These are phyloP conservation scores for Meandrina meandrites DNA, from an alignment of 92 coral and sea anemone genomes.

Conservation along the genomic window DNA sequence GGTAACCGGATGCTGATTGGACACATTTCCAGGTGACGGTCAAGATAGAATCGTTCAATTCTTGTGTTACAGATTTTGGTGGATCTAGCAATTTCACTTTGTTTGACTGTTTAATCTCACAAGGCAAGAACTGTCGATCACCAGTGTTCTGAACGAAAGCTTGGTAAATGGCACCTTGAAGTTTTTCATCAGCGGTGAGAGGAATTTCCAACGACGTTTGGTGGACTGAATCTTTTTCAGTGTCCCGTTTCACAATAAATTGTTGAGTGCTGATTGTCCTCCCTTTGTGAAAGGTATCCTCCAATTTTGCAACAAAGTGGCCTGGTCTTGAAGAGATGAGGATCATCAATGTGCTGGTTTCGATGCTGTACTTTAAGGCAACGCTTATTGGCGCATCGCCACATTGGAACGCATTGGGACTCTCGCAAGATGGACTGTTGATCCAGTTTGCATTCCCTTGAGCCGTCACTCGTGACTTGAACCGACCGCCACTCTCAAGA, in stretches of 20 bases:
- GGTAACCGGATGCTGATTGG: conserved; percentile 3
- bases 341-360: background rate
- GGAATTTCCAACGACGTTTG: background rate
- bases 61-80: conserved; percentile 5
- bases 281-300: background rate
- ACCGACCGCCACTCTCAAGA: background rate
- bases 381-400: background rate
- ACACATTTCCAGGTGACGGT: conserved; percentile 14
- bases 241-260: background rate
- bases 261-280: background rate
- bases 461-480: conserved; percentile 4
- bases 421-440: conserved; percentile 4
- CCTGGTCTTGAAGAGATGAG: background rate
- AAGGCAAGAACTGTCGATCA: conserved; percentile 14
- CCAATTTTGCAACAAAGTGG: background rate
- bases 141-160: conserved; percentile 13
- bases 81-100: conserved; percentile 7
- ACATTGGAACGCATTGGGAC: background rate
- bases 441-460: conserved; percentile 1
- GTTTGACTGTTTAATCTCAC: conserved; percentile 7
- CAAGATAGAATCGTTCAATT: conserved; percentile 1
- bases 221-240: background rate
- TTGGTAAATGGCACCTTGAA: conserved; percentile 19
- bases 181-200: background rate
- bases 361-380: background rate